Conservation (phyloP, 92 coral and sea anemone species). For the Siderastrea radians region DNA sequence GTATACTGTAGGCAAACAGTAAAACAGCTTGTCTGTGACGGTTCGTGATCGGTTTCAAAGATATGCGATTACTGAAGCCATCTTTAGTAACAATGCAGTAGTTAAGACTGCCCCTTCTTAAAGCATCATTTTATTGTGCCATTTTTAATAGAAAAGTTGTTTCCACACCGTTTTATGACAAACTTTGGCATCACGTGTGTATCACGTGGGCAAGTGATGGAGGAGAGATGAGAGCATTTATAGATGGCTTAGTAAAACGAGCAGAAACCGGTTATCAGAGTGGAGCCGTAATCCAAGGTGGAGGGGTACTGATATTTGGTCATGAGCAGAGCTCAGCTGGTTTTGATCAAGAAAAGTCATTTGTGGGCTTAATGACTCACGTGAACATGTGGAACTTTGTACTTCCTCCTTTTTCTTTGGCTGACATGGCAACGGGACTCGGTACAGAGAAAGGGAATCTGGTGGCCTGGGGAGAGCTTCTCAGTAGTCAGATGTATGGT, state of each 20-base stretch:
- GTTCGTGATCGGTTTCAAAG: too few relatives aligned
- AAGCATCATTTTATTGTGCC: not conserved
- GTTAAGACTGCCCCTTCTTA: not conserved
- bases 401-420: constrained; percentile 6
- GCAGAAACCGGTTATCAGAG: not conserved
- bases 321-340: constrained; percentile 20
- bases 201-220: constrained; percentile 24
- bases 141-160: not conserved
- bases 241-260: constrained; percentile 12
- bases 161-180: not conserved
- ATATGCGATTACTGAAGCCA: too few relatives aligned
- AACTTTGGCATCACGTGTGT: constrained; percentile 28
- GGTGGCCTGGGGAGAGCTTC: constrained; percentile 8
- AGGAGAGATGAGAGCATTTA: not conserved
- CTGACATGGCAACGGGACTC: constrained; percentile 26
- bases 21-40: too few relatives aligned
- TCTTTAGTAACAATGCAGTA: not conserved
- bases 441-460: constrained; percentile 31
- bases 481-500: not conserved
- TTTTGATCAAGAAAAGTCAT: not conserved
- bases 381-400: constrained; percentile 40
- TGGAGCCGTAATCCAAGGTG: not conserved
- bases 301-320: constrained; percentile 26
- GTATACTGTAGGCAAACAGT: too few relatives aligned
- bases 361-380: constrained; percentile 35